Evolutionary conservation across 2,113 vertebrate species (phyloP).

Genomic region (Mobula hypostoma): DNA sequence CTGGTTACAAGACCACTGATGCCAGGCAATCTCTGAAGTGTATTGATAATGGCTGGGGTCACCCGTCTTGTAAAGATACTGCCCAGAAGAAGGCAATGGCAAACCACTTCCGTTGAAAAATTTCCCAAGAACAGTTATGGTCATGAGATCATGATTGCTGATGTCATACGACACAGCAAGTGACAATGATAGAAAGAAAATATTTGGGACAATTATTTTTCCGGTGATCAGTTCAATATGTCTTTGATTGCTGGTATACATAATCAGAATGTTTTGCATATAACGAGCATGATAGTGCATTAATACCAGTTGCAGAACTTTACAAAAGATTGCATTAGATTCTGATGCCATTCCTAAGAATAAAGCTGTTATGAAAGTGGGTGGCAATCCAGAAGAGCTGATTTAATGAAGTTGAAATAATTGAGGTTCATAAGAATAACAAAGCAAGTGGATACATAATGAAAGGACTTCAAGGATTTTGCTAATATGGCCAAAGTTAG

Average conservation of each 20-base stretch:
- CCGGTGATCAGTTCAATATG: not conserved
- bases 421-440: not conserved
- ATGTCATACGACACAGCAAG: too few relatives aligned
- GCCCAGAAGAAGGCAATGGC: too few relatives aligned
- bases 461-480: not conserved
- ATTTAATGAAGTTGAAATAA: not conserved
- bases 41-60: too few relatives aligned
- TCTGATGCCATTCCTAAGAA: not conserved
- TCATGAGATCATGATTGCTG: too few relatives aligned
- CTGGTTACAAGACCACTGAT: too few relatives aligned
- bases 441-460: not conserved
- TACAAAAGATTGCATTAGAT: not conserved
- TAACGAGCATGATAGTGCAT: not conserved
- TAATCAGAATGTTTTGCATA: not conserved
- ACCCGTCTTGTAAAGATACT: too few relatives aligned
- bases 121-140: too few relatives aligned
- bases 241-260: not conserved
- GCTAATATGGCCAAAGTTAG: not conserved
- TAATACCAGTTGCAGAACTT: not conserved
- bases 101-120: too few relatives aligned
- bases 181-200: too few relatives aligned
- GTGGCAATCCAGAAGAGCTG: not conserved
- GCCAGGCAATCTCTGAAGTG: too few relatives aligned
- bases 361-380: not conserved
- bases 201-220: not conserved